Evolutionary conservation across 2,113 vertebrate species (phyloP).

Genomic region (Perccottus glenii): DNA sequence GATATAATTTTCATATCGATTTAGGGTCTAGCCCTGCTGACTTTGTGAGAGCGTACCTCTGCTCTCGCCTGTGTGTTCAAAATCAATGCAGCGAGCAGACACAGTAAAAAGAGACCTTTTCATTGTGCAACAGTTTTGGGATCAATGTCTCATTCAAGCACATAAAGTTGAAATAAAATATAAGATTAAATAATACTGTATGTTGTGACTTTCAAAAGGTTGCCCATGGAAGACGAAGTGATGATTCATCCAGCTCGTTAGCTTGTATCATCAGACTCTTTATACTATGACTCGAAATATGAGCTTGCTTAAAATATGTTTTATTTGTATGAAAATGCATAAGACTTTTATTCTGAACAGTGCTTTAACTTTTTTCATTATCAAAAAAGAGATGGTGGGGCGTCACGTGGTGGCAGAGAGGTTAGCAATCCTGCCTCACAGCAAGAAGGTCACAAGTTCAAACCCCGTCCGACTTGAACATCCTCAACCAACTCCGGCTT

Average conservation of each 20-base stretch:
- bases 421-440: no score
- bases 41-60: conserved; percentile 23
- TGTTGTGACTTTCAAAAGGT: neutral
- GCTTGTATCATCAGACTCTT: conserved; percentile 3
- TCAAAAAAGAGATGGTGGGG: no score
- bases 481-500: no score
- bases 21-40: conserved; percentile 24
- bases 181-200: neutral
- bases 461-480: no score
- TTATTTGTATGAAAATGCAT: no score
- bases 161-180: conserved; percentile 27
- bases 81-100: conserved; percentile 43
- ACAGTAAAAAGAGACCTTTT: conserved; percentile 11
- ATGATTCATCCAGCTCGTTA: conserved; percentile 22
- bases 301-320: no score
- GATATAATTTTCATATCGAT: conserved; percentile 52
- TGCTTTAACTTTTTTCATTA: no score
- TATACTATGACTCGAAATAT: no score
- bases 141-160: neutral
- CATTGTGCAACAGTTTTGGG: conserved; percentile 16
- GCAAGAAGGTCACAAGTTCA: no score
- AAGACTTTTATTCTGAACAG: no score
- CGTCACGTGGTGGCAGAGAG: no score
- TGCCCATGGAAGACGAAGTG: neutral
- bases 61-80: conserved; percentile 24